A percentile compares a stretch with the other conserved stretches of the same genome.
These are phyloP conservation scores for Alosa sapidissima DNA, from an alignment of 2,797 vertebrate genomes.

Conservation along the genomic window DNA sequence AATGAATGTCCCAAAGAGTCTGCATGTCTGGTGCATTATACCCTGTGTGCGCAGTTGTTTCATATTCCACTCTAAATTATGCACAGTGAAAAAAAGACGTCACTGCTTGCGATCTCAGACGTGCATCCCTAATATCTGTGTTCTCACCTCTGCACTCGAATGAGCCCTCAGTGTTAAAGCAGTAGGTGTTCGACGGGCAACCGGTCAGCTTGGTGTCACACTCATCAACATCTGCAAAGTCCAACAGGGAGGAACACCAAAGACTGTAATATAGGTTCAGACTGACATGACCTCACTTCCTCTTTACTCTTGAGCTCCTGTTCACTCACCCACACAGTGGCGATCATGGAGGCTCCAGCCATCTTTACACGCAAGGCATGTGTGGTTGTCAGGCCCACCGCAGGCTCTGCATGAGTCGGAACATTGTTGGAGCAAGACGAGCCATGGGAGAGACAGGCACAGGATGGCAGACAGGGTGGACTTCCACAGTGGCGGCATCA, in stretches of 20 bases:
- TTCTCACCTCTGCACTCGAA: conserved; percentile 88
- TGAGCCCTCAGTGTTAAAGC: conserved; percentile 89
- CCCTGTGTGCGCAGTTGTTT: background rate
- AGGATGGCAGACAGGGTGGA: conserved; percentile 54
- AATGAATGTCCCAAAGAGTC: too few species aligned
- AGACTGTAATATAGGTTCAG: background rate
- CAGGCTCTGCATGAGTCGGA: conserved; percentile 81
- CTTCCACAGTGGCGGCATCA: conserved; percentile 24
- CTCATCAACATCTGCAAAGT: conserved; percentile 85
- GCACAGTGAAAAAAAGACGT: too few species aligned
- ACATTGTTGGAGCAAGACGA: conserved; percentile 70
- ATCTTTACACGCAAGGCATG: conserved; percentile 83
- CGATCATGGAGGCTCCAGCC: conserved; percentile 87
- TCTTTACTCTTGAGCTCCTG: background rate
- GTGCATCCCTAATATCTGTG: background rate
- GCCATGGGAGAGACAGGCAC: conserved; percentile 49
- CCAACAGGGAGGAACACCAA: background rate
- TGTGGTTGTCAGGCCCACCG: conserved; percentile 76
- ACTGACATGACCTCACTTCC: background rate
- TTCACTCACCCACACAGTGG: conserved; percentile 85
- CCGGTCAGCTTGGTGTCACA: conserved; percentile 82
- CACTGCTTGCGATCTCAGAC: too few species aligned
- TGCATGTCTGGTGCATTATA: too few species aligned
- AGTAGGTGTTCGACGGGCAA: conserved; percentile 84
- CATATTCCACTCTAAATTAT: too few species aligned